Conservation (phyloP, 2,797 vertebrate genomes). For the Rallus crepitans region DNA sequence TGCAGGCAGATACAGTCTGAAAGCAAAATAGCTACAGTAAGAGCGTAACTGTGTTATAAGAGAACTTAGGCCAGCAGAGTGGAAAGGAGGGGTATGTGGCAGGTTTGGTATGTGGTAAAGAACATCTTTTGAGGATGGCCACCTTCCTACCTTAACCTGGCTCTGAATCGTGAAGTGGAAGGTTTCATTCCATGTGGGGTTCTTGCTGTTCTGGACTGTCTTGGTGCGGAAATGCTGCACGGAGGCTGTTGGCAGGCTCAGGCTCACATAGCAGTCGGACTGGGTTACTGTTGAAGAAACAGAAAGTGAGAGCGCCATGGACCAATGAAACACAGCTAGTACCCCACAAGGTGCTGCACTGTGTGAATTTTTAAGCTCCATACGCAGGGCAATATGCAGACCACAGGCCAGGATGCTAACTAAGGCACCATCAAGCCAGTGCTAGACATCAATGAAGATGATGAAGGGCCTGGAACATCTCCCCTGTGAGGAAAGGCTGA, state of each 20-base stretch:
- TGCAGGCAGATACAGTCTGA: neutral
- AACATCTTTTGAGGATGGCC: neutral
- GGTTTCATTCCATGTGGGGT: constrained; percentile 84
- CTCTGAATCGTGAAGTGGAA: constrained; percentile 83
- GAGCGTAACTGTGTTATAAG: neutral
- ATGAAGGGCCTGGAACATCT: too few species aligned
- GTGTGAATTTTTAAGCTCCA: neutral
- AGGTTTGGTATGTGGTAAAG: neutral
- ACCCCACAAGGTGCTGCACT: neutral
- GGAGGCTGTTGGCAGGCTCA: constrained; percentile 85
- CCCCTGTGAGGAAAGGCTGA: too few species aligned
- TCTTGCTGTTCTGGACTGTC: constrained; percentile 78
- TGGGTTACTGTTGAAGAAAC: constrained; percentile 75
- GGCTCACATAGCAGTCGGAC: constrained; percentile 84
- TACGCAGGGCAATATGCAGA: neutral
- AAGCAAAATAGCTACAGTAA: neutral
- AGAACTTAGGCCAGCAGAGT: rapidly evolving
- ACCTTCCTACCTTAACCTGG: constrained; percentile 82
- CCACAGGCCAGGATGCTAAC: neutral
- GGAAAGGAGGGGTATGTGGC: neutral
- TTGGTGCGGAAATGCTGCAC: constrained; percentile 77
- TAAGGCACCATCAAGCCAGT: neutral
- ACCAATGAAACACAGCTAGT: neutral
- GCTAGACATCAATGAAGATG: neutral
- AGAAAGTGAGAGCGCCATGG: neutral